Conservation (phyloP, 2,888 invertebrate genomes). For the Acheta domesticus region DNA sequence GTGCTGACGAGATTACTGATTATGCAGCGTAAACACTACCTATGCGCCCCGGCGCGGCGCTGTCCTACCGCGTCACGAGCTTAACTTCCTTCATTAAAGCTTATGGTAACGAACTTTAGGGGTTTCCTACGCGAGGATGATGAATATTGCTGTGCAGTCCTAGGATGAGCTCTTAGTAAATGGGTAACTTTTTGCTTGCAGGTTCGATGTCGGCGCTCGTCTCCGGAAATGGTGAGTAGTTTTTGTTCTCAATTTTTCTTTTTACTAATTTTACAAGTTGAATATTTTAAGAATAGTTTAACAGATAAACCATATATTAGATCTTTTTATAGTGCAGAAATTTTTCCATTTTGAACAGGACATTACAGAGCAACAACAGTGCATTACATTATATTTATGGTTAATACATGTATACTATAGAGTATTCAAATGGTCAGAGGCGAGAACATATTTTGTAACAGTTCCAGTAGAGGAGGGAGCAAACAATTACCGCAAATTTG, state of each 20-base stretch:
- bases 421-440: too few relatives aligned
- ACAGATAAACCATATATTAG: too few relatives aligned
- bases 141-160: background rate
- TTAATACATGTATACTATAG: too few relatives aligned
- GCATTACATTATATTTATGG: too few relatives aligned
- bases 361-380: too few relatives aligned
- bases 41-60: background rate
- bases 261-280: too few relatives aligned
- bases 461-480: too few relatives aligned
- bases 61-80: background rate
- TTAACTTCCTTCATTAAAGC: conserved; percentile 18
- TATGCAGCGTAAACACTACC: conserved; percentile 18
- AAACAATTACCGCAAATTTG: too few relatives aligned
- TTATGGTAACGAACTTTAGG: conserved; percentile 18
- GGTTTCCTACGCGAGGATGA: background rate
- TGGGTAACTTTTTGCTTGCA: background rate
- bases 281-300: too few relatives aligned
- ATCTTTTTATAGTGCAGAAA: too few relatives aligned
- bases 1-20: conserved; percentile 10
- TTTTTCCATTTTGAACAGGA: too few relatives aligned
- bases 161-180: background rate
- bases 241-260: background rate
- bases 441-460: too few relatives aligned
- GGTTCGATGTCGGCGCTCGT: background rate
- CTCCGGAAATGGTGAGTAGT: background rate